These are phyloP conservation scores for Percopsis transmontana DNA, from an alignment of 2,113 vertebrate genomes.

Conservation along the genomic window DNA sequence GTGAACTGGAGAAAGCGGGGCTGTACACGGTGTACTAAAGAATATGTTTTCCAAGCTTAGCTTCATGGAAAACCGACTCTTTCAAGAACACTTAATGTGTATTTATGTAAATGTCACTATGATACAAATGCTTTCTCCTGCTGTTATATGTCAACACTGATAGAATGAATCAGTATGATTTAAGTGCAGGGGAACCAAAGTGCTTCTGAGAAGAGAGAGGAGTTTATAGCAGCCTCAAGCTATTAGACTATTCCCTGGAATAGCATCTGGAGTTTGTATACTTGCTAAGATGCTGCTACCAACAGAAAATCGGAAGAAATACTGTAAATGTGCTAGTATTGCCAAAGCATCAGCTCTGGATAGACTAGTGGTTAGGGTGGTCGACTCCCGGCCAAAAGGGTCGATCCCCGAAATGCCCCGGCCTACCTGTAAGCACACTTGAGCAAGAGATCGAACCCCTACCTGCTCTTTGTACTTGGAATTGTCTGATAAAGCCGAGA, in stretches of 20 bases:
- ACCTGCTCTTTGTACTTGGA: not conserved
- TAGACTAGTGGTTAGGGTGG: no score
- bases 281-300: conserved; percentile 6
- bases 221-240: not conserved
- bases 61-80: conserved; percentile 55
- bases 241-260: conserved; percentile 15
- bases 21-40: conserved; percentile 69
- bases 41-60: conserved; percentile 35
- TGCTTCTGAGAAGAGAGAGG: conserved; percentile 4
- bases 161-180: conserved; percentile 44
- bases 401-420: not conserved
- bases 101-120: conserved; percentile 51
- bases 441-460: not conserved
- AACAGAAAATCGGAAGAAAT: not conserved
- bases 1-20: conserved; percentile 47
- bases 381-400: no score
- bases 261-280: not conserved
- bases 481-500: conserved; percentile 27
- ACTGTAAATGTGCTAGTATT: not conserved
- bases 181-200: conserved; percentile 19
- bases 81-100: conserved; percentile 53
- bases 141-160: conserved; percentile 23
- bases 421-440: not conserved
- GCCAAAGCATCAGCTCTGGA: not conserved
- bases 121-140: conserved; percentile 34